Base-by-base conservation (phyloP, 2,888 invertebrate genomes). In the Drosophila borealis region DNA sequence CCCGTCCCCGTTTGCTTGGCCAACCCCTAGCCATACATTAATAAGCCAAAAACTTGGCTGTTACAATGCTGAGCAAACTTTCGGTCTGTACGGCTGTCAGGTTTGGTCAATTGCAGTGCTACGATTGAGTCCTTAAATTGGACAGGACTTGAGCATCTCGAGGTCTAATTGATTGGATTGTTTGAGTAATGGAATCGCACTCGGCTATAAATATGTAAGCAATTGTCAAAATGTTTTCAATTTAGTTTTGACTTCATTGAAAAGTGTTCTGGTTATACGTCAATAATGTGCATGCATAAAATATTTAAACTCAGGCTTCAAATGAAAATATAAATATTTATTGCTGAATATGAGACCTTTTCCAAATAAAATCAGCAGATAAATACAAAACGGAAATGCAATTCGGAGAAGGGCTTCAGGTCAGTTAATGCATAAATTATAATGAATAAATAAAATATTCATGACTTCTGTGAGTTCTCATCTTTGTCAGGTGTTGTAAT, bases 161-260 rank as follows among this genome's bases (percentile, higher is more conserved):
- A 14, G n/a, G 41, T 54, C 55, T 74, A 80, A 78, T 86, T 86
- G 71, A 86, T 86, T 75, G 75, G 53, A 57, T 65, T 68, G 68
- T 21, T 50, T 49, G 14, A 48, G 41, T 41, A 53, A 29, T 33
- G 29, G n/a, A 61, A 33, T 56, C 42, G 49, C 46, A 36, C 9
- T 53, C 36, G 14, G 41, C 17, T 25, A 41, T 37, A 50, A 60
- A 51, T 75, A 51, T 19, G 13, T 49, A 56, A 66, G 21, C 33
- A 29, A 17, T 3, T 60, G 11, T 14, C 25, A 3, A 57, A 41
- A n/a, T 57, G 36, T 48, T 51, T 54, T 45, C 37, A 25, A 14
- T 29, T 13, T 36, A 6, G n/a, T 49, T 59, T 46, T 17, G 17
- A 21, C 17, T 8, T 29, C 8, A 29, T 29, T 8, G 29, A 29